Percentiles rank a stretch among this genome's conserved stretches.
Evolutionary conservation across 2,113 vertebrate genomes (phyloP).

Genomic region (Sisor rabdophorus): DNA sequence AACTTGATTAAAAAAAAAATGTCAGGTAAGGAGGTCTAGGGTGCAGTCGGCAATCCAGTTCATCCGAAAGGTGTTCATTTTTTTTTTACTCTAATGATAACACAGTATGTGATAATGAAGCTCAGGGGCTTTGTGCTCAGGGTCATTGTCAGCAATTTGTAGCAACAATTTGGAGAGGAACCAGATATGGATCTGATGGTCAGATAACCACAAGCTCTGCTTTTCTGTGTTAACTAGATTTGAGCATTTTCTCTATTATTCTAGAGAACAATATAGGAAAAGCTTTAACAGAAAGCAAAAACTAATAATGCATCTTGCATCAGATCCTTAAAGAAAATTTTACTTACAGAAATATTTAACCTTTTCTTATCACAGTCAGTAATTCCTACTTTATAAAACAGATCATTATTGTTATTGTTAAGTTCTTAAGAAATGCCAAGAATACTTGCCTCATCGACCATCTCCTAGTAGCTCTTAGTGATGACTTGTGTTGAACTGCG

Average conservation of each 20-base stretch:
- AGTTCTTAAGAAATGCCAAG: background rate
- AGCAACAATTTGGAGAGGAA: no score
- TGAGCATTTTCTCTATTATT: background rate
- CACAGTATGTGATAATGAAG: no score
- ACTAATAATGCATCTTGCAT: background rate
- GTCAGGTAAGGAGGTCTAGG: no score
- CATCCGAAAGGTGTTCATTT: no score
- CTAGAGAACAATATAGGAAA: background rate
- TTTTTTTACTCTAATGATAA: no score
- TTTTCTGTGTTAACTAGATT: background rate
- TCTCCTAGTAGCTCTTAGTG: background rate
- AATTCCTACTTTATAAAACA: background rate
- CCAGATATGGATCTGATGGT: no score
- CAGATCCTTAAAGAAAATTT: background rate
- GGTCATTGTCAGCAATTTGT: no score
- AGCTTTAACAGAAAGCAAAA: background rate
- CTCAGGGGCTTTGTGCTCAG: no score
- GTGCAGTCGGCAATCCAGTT: no score
- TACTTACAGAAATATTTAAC: background rate
- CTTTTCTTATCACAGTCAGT: background rate
- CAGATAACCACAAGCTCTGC: no score
- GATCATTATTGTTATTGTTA: background rate
- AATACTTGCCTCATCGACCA: background rate
- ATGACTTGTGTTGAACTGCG: background rate
- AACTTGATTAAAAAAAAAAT: no score